Evolutionary conservation across 37 sponge, comb jelly and placozoan genomes (phyloP).

Genomic region (Dysidea cf. avara): DNA sequence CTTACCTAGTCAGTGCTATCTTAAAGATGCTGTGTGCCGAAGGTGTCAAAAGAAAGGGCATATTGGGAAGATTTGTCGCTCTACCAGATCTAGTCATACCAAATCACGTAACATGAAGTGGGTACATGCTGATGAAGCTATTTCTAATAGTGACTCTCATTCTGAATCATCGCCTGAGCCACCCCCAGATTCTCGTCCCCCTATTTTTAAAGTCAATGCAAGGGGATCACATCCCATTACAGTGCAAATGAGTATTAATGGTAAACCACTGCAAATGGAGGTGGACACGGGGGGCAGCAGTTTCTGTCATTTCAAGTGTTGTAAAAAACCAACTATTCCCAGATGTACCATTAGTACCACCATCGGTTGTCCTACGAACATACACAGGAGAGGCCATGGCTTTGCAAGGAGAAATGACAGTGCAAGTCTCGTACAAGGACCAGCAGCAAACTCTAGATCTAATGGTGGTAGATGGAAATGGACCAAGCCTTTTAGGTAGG

Average conservation of each 20-base stretch:
- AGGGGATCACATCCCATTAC: conserved; percentile 14
- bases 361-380: too few relatives aligned
- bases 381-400: conserved; percentile 35
- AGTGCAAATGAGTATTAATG: conserved; percentile 13
- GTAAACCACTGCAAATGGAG: conserved; percentile 29
- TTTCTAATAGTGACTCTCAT: too few relatives aligned
- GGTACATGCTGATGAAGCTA: too few relatives aligned
- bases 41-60: too few relatives aligned
- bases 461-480: conserved; percentile 29
- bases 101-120: too few relatives aligned
- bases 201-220: too few relatives aligned
- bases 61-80: too few relatives aligned
- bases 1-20: too few relatives aligned
- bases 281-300: conserved; percentile 49
- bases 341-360: neutral
- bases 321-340: neutral
- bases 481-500: conserved; percentile 46
- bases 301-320: conserved; percentile 22
- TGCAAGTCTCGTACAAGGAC: conserved; percentile 16
- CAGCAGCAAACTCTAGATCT: conserved; percentile 8
- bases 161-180: too few relatives aligned
- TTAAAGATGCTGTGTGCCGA: too few relatives aligned
- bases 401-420: conserved; percentile 15
- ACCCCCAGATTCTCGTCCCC: too few relatives aligned
- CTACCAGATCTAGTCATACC: too few relatives aligned